Percentiles rank a stretch among this genome's conserved stretches.
Conservation (phyloP, 2,888 invertebrate genomes). For the Branchellion lobata region DNA sequence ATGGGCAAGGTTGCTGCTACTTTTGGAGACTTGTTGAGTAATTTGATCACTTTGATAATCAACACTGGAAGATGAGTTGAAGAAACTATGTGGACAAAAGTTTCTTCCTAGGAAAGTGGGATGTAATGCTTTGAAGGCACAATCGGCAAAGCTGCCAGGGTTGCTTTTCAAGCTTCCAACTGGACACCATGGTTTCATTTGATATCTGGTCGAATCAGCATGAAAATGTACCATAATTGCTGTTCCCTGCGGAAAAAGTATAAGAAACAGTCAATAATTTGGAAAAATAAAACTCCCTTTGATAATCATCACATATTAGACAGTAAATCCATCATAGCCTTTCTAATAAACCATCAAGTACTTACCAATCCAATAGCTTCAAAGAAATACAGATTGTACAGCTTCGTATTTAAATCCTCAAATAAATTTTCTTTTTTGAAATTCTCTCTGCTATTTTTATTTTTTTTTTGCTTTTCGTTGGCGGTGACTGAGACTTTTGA, state of each 20-base stretch:
- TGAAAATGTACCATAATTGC: not conserved
- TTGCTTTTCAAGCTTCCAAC: not conserved
- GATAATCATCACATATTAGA: no score
- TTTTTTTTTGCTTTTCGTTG: no score
- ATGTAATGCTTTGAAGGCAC: not conserved
- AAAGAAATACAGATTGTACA: not conserved
- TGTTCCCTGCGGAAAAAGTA: not conserved
- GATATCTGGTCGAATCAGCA: not conserved
- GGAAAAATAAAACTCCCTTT: not conserved
- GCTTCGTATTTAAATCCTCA: not conserved
- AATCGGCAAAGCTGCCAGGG: not conserved
- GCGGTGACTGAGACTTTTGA: no score
- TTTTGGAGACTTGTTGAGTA: no score
- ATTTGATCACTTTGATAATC: no score
- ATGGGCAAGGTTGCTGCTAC: no score
- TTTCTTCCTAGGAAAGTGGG: not conserved
- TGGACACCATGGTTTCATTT: constrained; percentile 1
- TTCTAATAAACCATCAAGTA: no score
- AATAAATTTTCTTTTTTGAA: not conserved
- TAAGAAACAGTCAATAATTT: not conserved
- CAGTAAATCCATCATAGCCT: no score
- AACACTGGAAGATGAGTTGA: no score
- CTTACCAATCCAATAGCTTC: constrained; percentile 1
- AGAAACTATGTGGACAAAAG: not conserved
- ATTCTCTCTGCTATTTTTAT: not conserved